Base-by-base conservation (phyloP, 2,888 invertebrate genomes). In the Linnaemya vulpina region DNA sequence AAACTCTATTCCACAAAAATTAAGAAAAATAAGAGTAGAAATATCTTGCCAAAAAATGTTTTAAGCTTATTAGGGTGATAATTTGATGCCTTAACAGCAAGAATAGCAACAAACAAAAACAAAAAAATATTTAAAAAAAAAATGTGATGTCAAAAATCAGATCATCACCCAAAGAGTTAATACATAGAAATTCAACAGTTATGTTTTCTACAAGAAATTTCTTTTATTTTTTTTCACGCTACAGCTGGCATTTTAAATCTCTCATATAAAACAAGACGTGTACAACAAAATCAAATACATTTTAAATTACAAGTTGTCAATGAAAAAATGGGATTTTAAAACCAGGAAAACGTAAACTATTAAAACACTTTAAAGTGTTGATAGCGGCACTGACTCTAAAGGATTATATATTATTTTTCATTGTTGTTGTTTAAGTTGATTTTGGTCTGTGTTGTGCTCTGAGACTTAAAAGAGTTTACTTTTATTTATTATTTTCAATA, bases 71-170 rank as follows among this genome's bases (percentile, higher is more conserved):
- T 63, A 83, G 81, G 80, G 77, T 68, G 84, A 83, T 84, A 86
- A 86, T 86, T 87, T 86, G 84, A 87, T 87, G 86, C 86, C 77
- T 79, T 83, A 78, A 58, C 74, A 81, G 68, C 62, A 73, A 71
- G 43, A 74, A 73, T 43, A 67, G 38, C 25, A 75, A 76, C n/a
- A 73, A 58, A n/a, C 7, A 40, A 3, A 68, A 73, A 79, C 2
- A 40, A 4, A 49, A 67, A 22, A 67, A 38, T 3, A 30, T 2
- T 5, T 3, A 30, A 55, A 8, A 65, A 67, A 46, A 13, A 55
- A 87, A 83, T 79, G 82, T 60, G 68, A 82, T 83, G 78, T 84
- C 80, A 84, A 86, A 84, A 83, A 77, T 81, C 83, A 84, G 83
- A 83, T 84, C 83, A 82, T 60, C 83, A 79, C 67, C 76, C 38